Base-by-base conservation (phyloP, 2,888 invertebrate genomes). In the Oeneis ivallda region DNA sequence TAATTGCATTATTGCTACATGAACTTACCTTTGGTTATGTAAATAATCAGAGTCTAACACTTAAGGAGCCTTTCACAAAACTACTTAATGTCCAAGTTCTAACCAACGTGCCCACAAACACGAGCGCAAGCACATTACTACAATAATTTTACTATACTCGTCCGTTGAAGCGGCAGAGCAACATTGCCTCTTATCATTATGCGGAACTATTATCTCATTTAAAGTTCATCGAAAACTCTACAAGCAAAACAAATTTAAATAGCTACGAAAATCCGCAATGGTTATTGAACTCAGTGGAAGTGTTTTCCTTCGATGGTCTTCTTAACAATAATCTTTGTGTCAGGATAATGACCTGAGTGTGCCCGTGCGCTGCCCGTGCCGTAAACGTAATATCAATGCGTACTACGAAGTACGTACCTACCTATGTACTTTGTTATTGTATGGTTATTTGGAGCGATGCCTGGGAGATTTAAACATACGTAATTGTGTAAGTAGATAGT, bases 281-380 rank as follows among this genome's bases (percentile, higher is more conserved):
- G 32, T 62, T 19, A 34, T 4, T n/a, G 34, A 26, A 41, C 19
- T 15, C 10, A 37, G 45, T 26, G 54, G 52, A 63, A 39, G 50
- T 43, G 39, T 50, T 54, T 41, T 43, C 5, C 39, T 37, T 54
- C 37, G 64, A 26, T 63, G 11, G 58, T 45, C 54, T 59, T 66
- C 68, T 68, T 68, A 63, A 49, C 52, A 60, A 63, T 69, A 68
- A 65, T 69, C 67, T 69, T 53, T 64, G 69, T 70, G 68, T 72
- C 71, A 73, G 77, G 76, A 77, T 76, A 78, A 78, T 77, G 77
- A 78, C 77, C 77, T 66, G 70, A 68, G 70, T 64, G 65, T 69
- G 70, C 66, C 70, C 64, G 71, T 70, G 73, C 73, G 69, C 70
- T 65, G 70, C 69, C 70, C 63, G 66, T 58, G 65, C 65, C 70